Evolutionary conservation across 2,888 invertebrate genomes (phyloP).

Genomic region (Idaea aversata): DNA sequence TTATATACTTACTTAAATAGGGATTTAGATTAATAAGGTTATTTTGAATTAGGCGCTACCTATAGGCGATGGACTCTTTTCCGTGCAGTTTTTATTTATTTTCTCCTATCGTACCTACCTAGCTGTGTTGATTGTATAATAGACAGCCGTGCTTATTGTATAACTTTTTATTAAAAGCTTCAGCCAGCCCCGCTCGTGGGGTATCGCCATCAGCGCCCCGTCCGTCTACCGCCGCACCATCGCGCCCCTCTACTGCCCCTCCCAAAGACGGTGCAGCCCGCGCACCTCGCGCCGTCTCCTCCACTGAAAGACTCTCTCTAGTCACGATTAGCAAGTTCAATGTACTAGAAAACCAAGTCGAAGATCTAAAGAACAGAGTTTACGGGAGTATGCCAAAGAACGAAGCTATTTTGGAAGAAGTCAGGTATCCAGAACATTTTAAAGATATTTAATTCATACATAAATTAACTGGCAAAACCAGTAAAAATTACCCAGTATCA

Average conservation of each 20-base stretch:
- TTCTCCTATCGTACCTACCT: too few species aligned
- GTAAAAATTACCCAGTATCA: not conserved
- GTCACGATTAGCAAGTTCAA: constrained; percentile 71
- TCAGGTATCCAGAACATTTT: constrained; percentile 45
- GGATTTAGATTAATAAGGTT: too few species aligned
- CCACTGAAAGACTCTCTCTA: constrained; percentile 62
- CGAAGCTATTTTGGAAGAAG: constrained; percentile 64
- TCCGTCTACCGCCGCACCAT: not conserved
- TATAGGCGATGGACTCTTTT: too few species aligned
- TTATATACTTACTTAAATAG: too few species aligned
- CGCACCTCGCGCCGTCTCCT: constrained; percentile 15
- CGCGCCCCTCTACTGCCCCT: constrained; percentile 6
- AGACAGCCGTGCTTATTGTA: not conserved
- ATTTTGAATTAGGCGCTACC: too few species aligned
- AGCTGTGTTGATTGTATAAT: too few species aligned
- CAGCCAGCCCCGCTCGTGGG: constrained; percentile 11
- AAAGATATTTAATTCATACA: not conserved
- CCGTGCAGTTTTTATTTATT: too few species aligned
- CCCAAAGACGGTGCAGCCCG: not conserved
- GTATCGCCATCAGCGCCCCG: constrained; percentile 16
- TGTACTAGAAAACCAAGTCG: constrained; percentile 55
- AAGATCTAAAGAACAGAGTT: constrained; percentile 61
- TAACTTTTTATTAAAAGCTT: not conserved
- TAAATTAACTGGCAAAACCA: not conserved
- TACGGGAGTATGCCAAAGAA: constrained; percentile 68